Conservation (phyloP, 1,140 invertebrate genomes). For the Bursaphelenchus mucronatus region DNA sequence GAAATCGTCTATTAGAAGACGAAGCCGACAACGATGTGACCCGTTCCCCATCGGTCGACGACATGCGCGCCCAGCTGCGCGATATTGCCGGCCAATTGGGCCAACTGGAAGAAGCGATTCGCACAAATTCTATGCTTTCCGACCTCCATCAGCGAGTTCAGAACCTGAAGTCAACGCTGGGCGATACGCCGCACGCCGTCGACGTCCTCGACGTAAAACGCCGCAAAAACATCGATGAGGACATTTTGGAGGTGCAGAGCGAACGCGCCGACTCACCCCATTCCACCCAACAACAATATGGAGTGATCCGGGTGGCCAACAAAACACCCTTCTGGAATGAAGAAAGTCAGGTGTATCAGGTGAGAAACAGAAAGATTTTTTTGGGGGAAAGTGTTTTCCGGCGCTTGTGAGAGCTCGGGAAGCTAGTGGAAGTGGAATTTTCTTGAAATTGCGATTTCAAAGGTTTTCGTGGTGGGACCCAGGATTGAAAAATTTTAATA, state of each 20-base stretch:
- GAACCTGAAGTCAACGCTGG: conserved; percentile 50
- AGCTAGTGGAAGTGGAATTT: no score
- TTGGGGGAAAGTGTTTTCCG: no score
- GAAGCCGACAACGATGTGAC: neutral
- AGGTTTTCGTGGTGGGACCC: no score
- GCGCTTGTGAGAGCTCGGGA: no score
- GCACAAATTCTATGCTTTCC: conserved; percentile 41
- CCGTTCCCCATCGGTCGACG: conserved; percentile 3
- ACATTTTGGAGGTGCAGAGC: conserved; percentile 23
- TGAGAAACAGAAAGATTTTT: neutral
- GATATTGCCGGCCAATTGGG: conserved; percentile 48
- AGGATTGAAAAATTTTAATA: no score
- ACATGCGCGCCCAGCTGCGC: conserved; percentile 45
- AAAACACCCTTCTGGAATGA: conserved; percentile 99
- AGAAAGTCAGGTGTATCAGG: conserved; percentile 89
- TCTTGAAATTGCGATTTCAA: no score
- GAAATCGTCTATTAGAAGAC: neutral
- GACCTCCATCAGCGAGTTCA: conserved; percentile 48
- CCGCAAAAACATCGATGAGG: conserved; percentile 24
- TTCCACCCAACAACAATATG: conserved; percentile 63
- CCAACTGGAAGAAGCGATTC: conserved; percentile 46
- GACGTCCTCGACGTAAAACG: conserved; percentile 4
- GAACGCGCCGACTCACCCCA: conserved; percentile 40
- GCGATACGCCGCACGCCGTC: conserved; percentile 24
- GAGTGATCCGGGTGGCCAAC: conserved; percentile 92